Conservation (phyloP, 2,888 invertebrate species). For the Cartodere bifasciata region DNA sequence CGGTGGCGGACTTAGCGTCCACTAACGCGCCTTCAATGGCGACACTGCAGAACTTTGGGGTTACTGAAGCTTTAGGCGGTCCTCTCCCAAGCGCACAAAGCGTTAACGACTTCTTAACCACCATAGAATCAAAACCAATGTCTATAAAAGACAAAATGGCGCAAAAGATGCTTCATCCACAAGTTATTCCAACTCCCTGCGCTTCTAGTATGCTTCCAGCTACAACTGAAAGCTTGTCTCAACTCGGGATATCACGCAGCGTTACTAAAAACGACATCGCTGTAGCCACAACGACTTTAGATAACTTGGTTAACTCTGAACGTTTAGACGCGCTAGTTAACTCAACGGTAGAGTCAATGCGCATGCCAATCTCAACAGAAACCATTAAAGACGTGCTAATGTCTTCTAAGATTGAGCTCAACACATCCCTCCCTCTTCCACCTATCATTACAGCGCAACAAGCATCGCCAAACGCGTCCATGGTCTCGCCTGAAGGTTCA, state of each 20-base stretch:
- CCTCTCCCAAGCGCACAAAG: slow-evolving; percentile 44
- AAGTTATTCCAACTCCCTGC: slow-evolving; percentile 14
- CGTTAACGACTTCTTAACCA: slow-evolving; percentile 45
- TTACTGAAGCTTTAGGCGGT: slow-evolving; percentile 33
- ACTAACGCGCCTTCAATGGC: slow-evolving; percentile 44
- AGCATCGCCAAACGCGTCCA: slow-evolving; percentile 9
- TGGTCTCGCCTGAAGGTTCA: too few species aligned
- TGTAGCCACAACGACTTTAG: slow-evolving; percentile 1
- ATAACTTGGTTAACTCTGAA: slow-evolving; percentile 25
- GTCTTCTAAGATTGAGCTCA: too few species aligned
- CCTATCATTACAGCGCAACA: slow-evolving; percentile 14
- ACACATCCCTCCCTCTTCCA: too few species aligned
- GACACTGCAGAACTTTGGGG: slow-evolving; percentile 37
- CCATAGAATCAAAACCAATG: slow-evolving; percentile 33
- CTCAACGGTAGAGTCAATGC: slow-evolving; percentile 39
- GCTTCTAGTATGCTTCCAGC: slow-evolving; percentile 14
- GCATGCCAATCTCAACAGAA: too few species aligned
- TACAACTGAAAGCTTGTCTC: slow-evolving; percentile 14
- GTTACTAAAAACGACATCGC: not conserved
- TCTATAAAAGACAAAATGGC: slow-evolving; percentile 3
- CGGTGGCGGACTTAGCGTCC: slow-evolving; percentile 36
- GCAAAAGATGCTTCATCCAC: slow-evolving; percentile 16
- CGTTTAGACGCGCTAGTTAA: slow-evolving; percentile 50
- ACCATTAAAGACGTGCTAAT: slow-evolving; percentile 24
- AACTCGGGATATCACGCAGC: not conserved